A percentile compares a stretch with the other conserved stretches of the same genome.
Evolutionary conservation across 2,113 vertebrate genomes (phyloP).

Genomic region (Nymphicus hollandicus): DNA sequence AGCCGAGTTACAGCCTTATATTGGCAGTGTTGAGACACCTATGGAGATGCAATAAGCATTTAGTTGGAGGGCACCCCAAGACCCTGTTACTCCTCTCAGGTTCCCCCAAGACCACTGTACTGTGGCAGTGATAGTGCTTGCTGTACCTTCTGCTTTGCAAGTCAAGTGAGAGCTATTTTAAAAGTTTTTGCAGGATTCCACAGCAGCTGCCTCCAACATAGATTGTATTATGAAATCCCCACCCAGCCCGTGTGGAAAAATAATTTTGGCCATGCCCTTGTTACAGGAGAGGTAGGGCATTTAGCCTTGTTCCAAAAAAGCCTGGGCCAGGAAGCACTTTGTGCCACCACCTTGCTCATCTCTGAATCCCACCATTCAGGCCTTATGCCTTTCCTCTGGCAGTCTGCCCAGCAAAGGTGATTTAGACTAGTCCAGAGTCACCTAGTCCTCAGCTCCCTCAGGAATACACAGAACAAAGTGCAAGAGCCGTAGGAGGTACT

Average conservation of each 20-base stretch:
- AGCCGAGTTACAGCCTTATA: rapidly evolving
- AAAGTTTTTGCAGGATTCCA: background rate
- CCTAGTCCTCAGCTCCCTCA: background rate
- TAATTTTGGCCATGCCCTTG: background rate
- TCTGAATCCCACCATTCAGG: background rate
- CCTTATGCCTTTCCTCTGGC: background rate
- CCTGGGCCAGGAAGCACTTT: background rate
- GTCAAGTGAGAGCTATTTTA: background rate
- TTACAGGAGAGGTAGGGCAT: background rate
- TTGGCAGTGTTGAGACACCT: background rate
- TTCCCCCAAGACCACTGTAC: background rate
- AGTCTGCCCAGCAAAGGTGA: background rate
- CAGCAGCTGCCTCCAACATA: background rate
- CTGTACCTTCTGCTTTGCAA: background rate
- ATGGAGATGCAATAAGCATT: background rate
- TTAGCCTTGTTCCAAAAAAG: background rate
- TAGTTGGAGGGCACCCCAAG: rapidly evolving
- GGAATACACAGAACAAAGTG: background rate
- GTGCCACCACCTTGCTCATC: background rate
- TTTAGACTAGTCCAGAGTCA: background rate
- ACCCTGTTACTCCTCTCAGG: background rate
- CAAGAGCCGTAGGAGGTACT: background rate
- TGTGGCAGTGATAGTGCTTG: background rate
- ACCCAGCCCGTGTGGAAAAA: background rate
- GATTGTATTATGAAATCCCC: background rate